Conservation (phyloP, 2,113 vertebrate species). For the Callospermophilus lateralis region DNA sequence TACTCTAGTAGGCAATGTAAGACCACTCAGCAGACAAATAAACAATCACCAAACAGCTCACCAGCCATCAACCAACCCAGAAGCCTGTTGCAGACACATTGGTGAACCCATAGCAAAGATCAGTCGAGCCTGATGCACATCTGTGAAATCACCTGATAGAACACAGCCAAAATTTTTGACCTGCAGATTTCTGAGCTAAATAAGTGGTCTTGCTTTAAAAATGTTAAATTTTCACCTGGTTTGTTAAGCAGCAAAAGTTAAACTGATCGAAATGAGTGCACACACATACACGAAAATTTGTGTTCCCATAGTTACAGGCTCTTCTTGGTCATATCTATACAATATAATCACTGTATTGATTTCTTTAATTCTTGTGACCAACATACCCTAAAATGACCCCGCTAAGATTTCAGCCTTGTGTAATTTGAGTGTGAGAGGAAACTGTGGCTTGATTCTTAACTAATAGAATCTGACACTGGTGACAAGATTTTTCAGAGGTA, state of each 20-base stretch:
- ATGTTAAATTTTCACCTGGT: not conserved
- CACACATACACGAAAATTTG: fast-evolving
- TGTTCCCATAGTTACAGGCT: not conserved
- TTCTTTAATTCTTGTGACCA: not conserved
- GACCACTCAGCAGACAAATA: not conserved
- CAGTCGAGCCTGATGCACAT: not conserved
- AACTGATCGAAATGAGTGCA: not conserved
- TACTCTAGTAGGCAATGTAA: not conserved
- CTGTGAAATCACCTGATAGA: not conserved
- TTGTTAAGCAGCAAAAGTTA: slow-evolving; percentile 5
- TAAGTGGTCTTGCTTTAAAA: not conserved
- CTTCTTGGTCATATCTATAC: not conserved
- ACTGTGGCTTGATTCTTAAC: not conserved
- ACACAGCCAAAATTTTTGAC: not conserved
- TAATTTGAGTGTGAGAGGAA: not conserved
- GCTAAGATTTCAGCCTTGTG: not conserved
- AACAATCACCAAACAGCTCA: not conserved
- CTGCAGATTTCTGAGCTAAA: not conserved
- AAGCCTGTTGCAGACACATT: not conserved
- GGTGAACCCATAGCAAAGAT: not conserved
- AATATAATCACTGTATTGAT: not conserved
- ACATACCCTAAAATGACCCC: not conserved
- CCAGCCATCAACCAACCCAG: not conserved
- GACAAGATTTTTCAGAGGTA: not conserved
- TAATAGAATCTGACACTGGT: not conserved